Evolutionary conservation across 2,888 invertebrate genomes (phyloP).

Genomic region (Nephrotoma guestfalica): DNA sequence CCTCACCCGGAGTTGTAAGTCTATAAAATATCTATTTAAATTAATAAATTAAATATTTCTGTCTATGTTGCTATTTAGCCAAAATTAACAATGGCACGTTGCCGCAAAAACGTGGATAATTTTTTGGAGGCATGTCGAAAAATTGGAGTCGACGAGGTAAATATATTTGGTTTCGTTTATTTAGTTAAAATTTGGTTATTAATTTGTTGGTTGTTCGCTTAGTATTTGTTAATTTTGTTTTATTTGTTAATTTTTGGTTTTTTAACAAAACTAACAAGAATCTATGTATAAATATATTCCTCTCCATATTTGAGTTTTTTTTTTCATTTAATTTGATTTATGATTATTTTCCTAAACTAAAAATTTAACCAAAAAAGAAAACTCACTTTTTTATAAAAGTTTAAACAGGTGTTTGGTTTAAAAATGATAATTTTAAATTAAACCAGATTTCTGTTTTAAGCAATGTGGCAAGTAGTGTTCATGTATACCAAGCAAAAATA

Average conservation of each 20-base stretch:
- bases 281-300: neutral
- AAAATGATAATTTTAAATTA: neutral
- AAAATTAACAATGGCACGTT: constrained; percentile 87
- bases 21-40: constrained; percentile 8
- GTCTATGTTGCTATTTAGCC: constrained; percentile 43
- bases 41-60: neutral
- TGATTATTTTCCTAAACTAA: neutral
- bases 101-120: constrained; percentile 88
- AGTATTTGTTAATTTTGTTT: neutral
- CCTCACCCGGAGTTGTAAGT: constrained; percentile 79
- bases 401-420: neutral
- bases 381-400: neutral
- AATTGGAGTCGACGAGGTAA: constrained; percentile 90
- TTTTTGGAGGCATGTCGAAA: constrained; percentile 87
- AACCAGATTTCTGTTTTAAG: neutral
- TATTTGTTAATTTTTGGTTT: neutral
- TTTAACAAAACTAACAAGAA: neutral
- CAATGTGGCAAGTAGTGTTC: neutral
- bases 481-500: neutral
- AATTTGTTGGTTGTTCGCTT: neutral
- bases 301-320: neutral
- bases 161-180: constrained; percentile 20
- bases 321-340: neutral
- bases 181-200: neutral
- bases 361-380: neutral